Conservation (phyloP, 2,888 invertebrate genomes). For the Abrostola triplasia region DNA sequence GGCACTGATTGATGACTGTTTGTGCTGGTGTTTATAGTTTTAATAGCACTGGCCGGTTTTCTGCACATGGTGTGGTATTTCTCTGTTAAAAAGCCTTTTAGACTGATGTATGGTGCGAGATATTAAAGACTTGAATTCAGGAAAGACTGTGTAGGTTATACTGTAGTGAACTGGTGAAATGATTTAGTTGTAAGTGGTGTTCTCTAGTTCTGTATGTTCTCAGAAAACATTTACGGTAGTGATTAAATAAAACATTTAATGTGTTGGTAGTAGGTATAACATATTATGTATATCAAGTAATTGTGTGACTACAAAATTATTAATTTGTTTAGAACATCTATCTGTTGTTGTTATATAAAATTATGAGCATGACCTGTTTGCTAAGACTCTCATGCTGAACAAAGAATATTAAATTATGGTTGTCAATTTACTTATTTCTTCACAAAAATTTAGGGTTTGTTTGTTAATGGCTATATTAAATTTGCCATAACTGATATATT, state of each 20-base stretch:
- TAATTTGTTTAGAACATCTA: neutral
- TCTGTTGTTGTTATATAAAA: conserved; percentile 11
- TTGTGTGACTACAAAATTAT: neutral
- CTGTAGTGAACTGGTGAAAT: conserved; percentile 12
- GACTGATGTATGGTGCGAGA: conserved; percentile 14
- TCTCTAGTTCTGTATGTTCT: conserved; percentile 33
- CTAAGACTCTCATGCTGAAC: too few species aligned
- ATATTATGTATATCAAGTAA: conserved; percentile 5
- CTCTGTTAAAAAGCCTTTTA: conserved; percentile 25
- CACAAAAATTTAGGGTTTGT: neutral
- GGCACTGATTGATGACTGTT: conserved; percentile 34
- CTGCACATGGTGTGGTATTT: conserved; percentile 31
- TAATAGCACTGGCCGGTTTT: conserved; percentile 34
- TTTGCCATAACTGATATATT: neutral
- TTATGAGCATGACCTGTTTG: too few species aligned
- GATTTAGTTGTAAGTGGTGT: conserved; percentile 8
- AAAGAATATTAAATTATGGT: conserved; percentile 12
- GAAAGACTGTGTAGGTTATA: conserved; percentile 10
- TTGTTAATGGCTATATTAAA: neutral
- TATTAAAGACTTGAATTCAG: conserved; percentile 5
- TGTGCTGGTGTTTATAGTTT: conserved; percentile 22
- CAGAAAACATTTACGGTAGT: conserved; percentile 8
- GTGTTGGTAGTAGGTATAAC: conserved; percentile 12
- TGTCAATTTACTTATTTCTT: conserved; percentile 4
- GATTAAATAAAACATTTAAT: conserved; percentile 14